These are phyloP conservation scores for Clarias gariepinus DNA, from an alignment of 2,113 vertebrate species.

Conservation along the genomic window DNA sequence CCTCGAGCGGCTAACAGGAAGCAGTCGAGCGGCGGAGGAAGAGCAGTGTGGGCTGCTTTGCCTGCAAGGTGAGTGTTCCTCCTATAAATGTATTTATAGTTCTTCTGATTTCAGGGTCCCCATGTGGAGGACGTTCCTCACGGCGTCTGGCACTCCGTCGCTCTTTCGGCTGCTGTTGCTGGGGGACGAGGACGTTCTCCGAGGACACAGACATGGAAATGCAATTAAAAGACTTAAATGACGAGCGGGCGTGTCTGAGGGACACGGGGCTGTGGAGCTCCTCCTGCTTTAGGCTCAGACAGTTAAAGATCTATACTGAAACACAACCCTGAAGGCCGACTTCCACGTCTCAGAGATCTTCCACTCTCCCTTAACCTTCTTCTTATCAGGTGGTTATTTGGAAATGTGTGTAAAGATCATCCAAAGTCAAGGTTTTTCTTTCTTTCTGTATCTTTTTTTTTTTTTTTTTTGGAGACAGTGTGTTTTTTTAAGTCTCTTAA, in stretches of 20 bases:
- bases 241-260: constrained; percentile 40
- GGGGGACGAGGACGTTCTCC: constrained; percentile 65
- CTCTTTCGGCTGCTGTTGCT: constrained; percentile 58
- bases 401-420: not conserved
- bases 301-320: constrained; percentile 21
- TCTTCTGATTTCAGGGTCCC: constrained; percentile 72
- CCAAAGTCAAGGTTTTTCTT: not conserved
- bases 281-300: not conserved
- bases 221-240: constrained; percentile 74
- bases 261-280: not conserved
- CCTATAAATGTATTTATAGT: constrained; percentile 79
- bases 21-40: constrained; percentile 60
- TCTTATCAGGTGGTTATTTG: not conserved
- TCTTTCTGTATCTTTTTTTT: not conserved
- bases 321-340: not conserved
- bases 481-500: too few species aligned
- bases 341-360: not conserved
- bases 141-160: constrained; percentile 19
- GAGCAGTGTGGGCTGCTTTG: constrained; percentile 63
- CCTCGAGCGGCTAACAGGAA: constrained; percentile 52
- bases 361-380: not conserved
- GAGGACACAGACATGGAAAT: constrained; percentile 74
- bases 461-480: too few species aligned
- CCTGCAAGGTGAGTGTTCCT: constrained; percentile 67
- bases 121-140: constrained; percentile 60